Evolutionary conservation across 2,888 invertebrate genomes (phyloP), one percentile per base, ranked within the genome.

Genomic region (Acanthosepion esculentum): DNA sequence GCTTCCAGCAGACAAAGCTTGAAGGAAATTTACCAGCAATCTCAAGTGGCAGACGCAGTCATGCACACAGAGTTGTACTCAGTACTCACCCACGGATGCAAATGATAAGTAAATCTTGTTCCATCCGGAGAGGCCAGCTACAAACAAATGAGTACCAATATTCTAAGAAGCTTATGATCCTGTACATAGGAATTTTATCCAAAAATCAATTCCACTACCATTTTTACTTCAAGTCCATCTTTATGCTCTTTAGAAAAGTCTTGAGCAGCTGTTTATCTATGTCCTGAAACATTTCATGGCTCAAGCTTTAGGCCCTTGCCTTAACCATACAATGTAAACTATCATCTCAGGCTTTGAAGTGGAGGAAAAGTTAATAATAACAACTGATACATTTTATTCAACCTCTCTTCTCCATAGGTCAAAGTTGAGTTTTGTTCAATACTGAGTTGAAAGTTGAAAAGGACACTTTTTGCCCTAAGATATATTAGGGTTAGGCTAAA

Each of bases 1-100:
- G n/a, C 78, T 78, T 78, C n/a, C 78, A 78, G 78, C 78, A 78
- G 78, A 78, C 78, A 78, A 78, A 78, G 78, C 78, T 78, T n/a
- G 78, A n/a, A 78, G 78, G 78, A 78, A 78, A 78, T 78, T 78
- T 78, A 78, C n/a, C 78, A 12, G n/a, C 78, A n/a, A 78, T 78
- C 78, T 78, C 78, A 78, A 78, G 78, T 78, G 78, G 78, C 78
- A 78, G 78, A 78, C 78, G 78, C 78, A 78, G 78, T 78, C 78
- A 78, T 78, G 78, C 78, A 78, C 78, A 33, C 78, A 33, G 78
- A 78, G 78, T n/a, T 33, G n/a, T 78, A 78, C n/a, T 78, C 78
- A n/a, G 33, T 78, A 78, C 78, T 78, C 78, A 78, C 78, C 78
- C n/a, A 78, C 78, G 78, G 78, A 78, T 78, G 78, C 78, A n/a